phyloP scores from a whole-genome alignment of 2,888 invertebrate genomes.

The Phlogophora meticulosa region DNA sequence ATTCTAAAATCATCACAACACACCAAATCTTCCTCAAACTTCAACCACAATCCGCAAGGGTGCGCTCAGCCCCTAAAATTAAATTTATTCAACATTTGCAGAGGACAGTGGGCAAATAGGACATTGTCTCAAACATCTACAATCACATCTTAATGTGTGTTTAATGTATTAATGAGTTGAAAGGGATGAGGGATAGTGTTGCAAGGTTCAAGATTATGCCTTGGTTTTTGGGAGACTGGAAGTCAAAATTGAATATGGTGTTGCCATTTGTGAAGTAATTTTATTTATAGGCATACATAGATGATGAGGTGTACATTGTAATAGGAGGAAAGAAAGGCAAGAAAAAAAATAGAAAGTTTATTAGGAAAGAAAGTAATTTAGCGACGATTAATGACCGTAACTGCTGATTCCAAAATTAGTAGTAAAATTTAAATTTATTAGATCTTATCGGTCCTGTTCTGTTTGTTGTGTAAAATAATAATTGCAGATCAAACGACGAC shows the following conservation, averaged over 20 bases:
- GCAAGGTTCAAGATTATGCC: slow-evolving; percentile 8
- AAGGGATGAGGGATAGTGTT: slow-evolving; percentile 56
- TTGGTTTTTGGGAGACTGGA: slow-evolving; percentile 11
- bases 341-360: too few relatives aligned
- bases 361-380: too few relatives aligned
- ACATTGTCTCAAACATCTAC: slow-evolving; percentile 71
- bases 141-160: slow-evolving; percentile 81
- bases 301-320: neutral
- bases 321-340: too few relatives aligned
- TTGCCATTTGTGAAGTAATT: neutral
- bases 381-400: too few relatives aligned
- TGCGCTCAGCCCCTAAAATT: slow-evolving; percentile 51
- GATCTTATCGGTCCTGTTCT: too few relatives aligned
- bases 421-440: too few relatives aligned
- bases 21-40: slow-evolving; percentile 42
- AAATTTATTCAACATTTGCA: slow-evolving; percentile 74
- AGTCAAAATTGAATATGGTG: neutral
- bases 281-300: neutral
- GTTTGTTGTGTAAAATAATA: too few relatives aligned
- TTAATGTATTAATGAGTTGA: slow-evolving; percentile 85
- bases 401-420: too few relatives aligned
- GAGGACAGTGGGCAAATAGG: slow-evolving; percentile 78
- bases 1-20: slow-evolving; percentile 25
- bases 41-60: slow-evolving; percentile 49
- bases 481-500: too few relatives aligned